Evolutionary conservation across 1,140 invertebrate species (phyloP).

Genomic region (Zaprionus africanus): DNA sequence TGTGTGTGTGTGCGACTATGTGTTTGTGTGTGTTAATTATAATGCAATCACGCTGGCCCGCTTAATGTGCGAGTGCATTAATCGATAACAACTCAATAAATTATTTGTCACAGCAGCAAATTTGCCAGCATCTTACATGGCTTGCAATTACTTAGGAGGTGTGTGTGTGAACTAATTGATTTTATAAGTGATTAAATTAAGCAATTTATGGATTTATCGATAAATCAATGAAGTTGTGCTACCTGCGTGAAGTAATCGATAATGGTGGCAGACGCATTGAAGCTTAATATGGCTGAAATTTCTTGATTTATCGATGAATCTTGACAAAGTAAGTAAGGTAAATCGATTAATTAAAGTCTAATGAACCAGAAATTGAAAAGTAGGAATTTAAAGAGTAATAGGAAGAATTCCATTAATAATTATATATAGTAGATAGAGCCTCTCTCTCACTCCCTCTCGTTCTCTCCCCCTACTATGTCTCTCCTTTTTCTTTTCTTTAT

Average conservation of each 20-base stretch:
- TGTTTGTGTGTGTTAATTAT: slow-evolving; percentile 60
- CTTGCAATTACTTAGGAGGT: slow-evolving; percentile 9
- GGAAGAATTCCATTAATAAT: too few relatives aligned
- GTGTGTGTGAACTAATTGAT: slow-evolving; percentile 2
- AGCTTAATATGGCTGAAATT: not conserved
- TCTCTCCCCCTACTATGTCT: not conserved
- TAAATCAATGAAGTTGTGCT: not conserved
- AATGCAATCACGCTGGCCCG: slow-evolving; percentile 52
- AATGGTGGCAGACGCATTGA: not conserved
- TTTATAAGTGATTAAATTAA: not conserved
- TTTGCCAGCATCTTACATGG: slow-evolving; percentile 22
- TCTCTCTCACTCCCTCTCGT: not conserved
- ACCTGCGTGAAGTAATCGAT: not conserved
- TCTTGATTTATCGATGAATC: too few relatives aligned
- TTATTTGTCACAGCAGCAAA: slow-evolving; percentile 29
- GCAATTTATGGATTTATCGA: slow-evolving; percentile 3
- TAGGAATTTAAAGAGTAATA: too few relatives aligned
- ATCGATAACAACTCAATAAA: slow-evolving; percentile 21
- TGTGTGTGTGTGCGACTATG: slow-evolving; percentile 35
- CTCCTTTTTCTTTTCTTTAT: not conserved
- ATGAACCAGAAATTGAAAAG: too few relatives aligned
- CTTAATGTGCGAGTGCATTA: slow-evolving; percentile 20
- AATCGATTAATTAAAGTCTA: too few relatives aligned
- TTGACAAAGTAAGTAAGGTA: too few relatives aligned
- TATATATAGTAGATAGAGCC: too few relatives aligned